These are phyloP conservation scores for Dasyprocta punctata DNA, from an alignment of 2,113 vertebrate genomes.

Conservation along the genomic window DNA sequence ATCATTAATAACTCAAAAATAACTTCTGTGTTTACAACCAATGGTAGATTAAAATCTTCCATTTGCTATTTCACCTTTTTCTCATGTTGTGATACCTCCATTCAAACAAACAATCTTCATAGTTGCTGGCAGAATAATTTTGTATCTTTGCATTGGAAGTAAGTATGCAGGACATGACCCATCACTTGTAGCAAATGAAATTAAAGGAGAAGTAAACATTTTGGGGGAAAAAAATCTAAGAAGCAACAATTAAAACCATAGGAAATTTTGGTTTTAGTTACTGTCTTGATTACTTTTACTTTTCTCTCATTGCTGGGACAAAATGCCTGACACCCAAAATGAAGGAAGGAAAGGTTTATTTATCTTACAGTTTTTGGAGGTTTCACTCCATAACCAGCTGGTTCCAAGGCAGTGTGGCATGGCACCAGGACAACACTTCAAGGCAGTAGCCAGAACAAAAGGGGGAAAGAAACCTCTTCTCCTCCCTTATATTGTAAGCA, in stretches of 20 bases:
- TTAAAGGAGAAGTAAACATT: slow-evolving; percentile 22
- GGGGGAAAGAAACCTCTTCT: no score
- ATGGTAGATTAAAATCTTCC: not conserved
- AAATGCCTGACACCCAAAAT: no score
- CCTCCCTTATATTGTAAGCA: no score
- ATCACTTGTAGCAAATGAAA: not conserved
- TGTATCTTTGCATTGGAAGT: slow-evolving; percentile 5
- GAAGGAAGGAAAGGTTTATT: no score
- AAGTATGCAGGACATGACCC: not conserved
- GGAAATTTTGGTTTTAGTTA: not conserved
- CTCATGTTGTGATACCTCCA: not conserved
- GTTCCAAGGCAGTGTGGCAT: no score
- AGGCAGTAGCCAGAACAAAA: no score
- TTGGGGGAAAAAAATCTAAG: slow-evolving; percentile 2
- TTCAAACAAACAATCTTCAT: not conserved
- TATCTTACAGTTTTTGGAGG: no score
- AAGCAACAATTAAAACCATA: not conserved
- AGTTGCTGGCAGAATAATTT: not conserved
- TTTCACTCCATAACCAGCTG: no score
- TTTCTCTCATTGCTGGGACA: no score
- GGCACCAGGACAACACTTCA: no score
- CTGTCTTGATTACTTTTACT: no score
- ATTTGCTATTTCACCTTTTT: slow-evolving; percentile 12
- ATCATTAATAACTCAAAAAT: not conserved
- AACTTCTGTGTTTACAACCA: not conserved